Evolutionary conservation across 64 coral and sea anemone species (phyloP).

Genomic region (Stichodactyla mertensii): DNA sequence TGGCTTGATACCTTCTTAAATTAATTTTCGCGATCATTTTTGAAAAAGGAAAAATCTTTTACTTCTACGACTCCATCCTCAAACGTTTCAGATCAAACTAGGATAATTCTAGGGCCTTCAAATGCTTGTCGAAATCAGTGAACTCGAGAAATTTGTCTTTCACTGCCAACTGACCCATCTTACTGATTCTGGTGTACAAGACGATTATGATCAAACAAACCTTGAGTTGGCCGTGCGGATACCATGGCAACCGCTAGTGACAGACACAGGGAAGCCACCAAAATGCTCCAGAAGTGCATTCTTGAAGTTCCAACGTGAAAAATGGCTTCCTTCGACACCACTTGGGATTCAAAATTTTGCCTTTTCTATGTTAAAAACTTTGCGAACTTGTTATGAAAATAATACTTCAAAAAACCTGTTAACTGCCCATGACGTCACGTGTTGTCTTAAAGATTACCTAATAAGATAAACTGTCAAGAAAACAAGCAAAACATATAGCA

Average conservation of each 20-base stretch:
- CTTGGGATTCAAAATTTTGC: background rate
- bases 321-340: background rate
- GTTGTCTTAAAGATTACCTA: background rate
- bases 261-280: background rate
- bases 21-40: background rate
- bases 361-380: background rate
- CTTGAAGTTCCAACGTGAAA: background rate
- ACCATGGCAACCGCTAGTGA: background rate
- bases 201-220: background rate
- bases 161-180: background rate
- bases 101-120: background rate
- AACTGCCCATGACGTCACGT: background rate
- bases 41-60: background rate
- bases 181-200: background rate
- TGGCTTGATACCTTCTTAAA: no score
- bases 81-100: background rate
- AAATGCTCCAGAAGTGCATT: constrained; percentile 2
- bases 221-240: background rate
- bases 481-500: background rate
- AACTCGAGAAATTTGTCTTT: background rate
- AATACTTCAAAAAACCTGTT: background rate
- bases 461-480: background rate
- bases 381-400: background rate
- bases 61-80: background rate
- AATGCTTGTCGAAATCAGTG: background rate